A percentile compares a stretch with the other conserved stretches of the same genome.
These are phyloP conservation scores for Magallana angulata DNA, from an alignment of 1,140 invertebrate genomes.

Conservation along the genomic window DNA sequence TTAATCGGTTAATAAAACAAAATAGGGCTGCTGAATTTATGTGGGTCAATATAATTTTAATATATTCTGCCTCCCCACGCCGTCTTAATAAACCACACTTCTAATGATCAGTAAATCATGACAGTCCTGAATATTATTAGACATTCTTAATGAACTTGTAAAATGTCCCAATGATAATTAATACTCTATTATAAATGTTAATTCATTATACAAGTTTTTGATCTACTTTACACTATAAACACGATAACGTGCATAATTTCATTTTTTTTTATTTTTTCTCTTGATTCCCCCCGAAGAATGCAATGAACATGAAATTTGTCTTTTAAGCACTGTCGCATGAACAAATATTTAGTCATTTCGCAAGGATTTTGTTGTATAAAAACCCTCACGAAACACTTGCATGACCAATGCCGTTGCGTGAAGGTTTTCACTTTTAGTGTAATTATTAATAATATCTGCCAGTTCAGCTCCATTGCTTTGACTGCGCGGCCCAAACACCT, in stretches of 20 bases:
- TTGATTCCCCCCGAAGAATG: no score
- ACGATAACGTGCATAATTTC: no score
- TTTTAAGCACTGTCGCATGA: no score
- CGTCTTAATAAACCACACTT: not conserved
- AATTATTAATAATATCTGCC: constrained; percentile 37
- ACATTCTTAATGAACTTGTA: constrained; percentile 27
- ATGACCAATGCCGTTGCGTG: not conserved
- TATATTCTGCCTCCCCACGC: constrained; percentile 29
- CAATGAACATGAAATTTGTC: no score
- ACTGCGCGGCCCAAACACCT: constrained; percentile 22
- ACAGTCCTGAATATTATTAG: constrained; percentile 4
- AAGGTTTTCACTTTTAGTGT: constrained; percentile 17
- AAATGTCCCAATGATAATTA: constrained; percentile 8
- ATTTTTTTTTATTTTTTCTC: no score
- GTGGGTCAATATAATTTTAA: constrained; percentile 14
- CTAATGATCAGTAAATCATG: not conserved
- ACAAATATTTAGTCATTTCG: no score
- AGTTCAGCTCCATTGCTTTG: constrained; percentile 18
- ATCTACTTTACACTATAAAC: no score
- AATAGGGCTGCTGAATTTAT: not conserved
- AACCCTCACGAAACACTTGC: not conserved
- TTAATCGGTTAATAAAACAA: constrained; percentile 38
- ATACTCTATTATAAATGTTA: no score
- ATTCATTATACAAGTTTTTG: no score
- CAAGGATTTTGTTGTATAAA: no score